Evolutionary conservation across 2,888 invertebrate species (phyloP).

Genomic region (Drosophila birchii): DNA sequence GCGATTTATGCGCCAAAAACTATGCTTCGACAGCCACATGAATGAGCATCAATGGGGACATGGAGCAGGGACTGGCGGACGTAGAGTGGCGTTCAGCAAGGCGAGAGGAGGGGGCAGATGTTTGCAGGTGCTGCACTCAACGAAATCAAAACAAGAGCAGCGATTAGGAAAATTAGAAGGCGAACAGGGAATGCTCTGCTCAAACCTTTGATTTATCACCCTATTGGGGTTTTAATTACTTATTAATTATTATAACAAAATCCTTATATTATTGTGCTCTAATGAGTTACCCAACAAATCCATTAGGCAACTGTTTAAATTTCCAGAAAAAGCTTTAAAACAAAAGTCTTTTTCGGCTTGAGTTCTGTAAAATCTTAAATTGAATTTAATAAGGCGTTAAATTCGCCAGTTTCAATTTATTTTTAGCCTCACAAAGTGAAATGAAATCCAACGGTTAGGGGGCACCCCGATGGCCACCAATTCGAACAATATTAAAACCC

Average conservation of each 20-base stretch:
- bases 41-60: slow-evolving; percentile 61
- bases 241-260: not conserved
- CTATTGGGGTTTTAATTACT: not conserved
- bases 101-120: slow-evolving; percentile 21
- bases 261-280: not conserved
- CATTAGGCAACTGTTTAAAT: not conserved
- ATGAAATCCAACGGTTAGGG: slow-evolving; percentile 24
- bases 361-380: slow-evolving; percentile 7
- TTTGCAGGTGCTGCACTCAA: slow-evolving; percentile 71
- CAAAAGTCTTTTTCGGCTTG: not conserved
- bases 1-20: slow-evolving; percentile 83
- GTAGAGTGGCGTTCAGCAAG: slow-evolving; percentile 1
- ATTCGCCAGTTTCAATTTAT: slow-evolving; percentile 14
- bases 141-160: slow-evolving; percentile 71
- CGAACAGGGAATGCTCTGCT: slow-evolving; percentile 54
- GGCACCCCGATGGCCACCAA: slow-evolving; percentile 6
- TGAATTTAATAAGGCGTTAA: slow-evolving; percentile 37
- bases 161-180: not conserved
- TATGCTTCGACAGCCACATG: slow-evolving; percentile 82
- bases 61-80: not conserved
- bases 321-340: not conserved
- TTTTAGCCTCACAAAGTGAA: slow-evolving; percentile 30
- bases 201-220: not conserved
- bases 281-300: not conserved
- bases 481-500: slow-evolving; percentile 15